phyloP scores from a whole-genome alignment of 2,888 invertebrate species.

The Isoperla grammatica region DNA sequence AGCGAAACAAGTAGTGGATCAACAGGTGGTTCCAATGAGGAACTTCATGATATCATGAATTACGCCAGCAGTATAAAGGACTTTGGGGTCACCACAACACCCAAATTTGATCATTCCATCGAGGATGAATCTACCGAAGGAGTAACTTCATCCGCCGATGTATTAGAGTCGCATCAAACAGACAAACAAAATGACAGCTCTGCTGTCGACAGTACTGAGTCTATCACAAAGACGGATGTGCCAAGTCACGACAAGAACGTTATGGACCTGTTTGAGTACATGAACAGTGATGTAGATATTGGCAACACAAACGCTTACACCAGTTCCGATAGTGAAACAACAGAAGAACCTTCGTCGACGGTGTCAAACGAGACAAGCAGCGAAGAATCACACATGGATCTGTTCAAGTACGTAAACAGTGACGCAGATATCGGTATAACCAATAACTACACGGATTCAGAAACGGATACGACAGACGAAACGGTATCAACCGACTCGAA shows the following conservation, averaged over 20 bases:
- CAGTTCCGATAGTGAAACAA: neutral
- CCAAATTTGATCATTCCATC: neutral
- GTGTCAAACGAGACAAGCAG: neutral
- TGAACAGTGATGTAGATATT: slow-evolving; percentile 4
- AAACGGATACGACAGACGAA: neutral
- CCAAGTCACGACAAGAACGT: neutral
- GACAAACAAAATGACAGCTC: no score
- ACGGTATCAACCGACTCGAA: slow-evolving; percentile 7
- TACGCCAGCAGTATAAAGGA: neutral
- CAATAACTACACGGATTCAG: neutral
- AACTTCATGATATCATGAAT: neutral
- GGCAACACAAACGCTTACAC: neutral
- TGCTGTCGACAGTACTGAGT: no score
- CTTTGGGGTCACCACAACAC: slow-evolving; percentile 1
- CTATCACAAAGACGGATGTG: neutral
- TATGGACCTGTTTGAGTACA: slow-evolving; percentile 8
- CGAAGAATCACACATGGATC: neutral
- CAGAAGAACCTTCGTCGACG: neutral
- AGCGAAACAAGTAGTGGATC: no score
- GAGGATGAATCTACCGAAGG: no score
- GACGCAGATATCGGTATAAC: slow-evolving; percentile 6
- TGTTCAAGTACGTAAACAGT: neutral
- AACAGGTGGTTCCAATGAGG: no score
- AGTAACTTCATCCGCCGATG: no score
- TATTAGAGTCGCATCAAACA: no score